Percentiles rank a stretch among this genome's conserved stretches.
Conservation (phyloP, 2,888 invertebrate species). For the Kuschelorhynchus macadamiae region DNA sequence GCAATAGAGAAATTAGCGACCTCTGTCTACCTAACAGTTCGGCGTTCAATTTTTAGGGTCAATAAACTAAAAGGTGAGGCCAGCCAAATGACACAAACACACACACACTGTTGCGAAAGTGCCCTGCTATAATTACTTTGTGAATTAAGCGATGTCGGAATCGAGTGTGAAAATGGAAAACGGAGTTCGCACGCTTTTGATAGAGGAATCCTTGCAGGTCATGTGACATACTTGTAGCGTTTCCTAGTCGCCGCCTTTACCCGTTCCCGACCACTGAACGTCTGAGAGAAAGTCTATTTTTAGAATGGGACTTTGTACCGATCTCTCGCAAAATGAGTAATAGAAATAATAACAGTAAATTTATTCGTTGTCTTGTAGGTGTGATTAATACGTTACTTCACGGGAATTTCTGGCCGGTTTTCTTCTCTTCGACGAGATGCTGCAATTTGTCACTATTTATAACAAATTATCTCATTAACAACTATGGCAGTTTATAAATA, state of each 20-base stretch:
- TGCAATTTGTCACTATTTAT: no score
- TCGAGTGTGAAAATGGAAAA: constrained; percentile 20
- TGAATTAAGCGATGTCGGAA: constrained; percentile 18
- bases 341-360: no score
- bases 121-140: constrained; percentile 11
- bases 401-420: no score
- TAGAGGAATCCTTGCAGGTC: constrained; percentile 14
- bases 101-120: constrained; percentile 10
- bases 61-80: constrained; percentile 14
- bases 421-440: no score
- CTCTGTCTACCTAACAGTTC: background rate
- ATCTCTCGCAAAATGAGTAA: background rate
- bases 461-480: no score
- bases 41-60: background rate
- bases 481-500: no score
- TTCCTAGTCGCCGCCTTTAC: constrained; percentile 14
- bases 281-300: background rate
- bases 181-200: constrained; percentile 5
- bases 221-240: constrained; percentile 4
- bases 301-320: constrained; percentile 2
- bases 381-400: no score
- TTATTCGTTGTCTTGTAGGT: no score
- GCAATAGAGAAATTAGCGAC: constrained; percentile 3
- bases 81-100: constrained; percentile 13
- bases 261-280: constrained; percentile 7